Evolutionary conservation across 2,113 vertebrate genomes (phyloP).

Genomic region (Thinocorus orbignyianus): DNA sequence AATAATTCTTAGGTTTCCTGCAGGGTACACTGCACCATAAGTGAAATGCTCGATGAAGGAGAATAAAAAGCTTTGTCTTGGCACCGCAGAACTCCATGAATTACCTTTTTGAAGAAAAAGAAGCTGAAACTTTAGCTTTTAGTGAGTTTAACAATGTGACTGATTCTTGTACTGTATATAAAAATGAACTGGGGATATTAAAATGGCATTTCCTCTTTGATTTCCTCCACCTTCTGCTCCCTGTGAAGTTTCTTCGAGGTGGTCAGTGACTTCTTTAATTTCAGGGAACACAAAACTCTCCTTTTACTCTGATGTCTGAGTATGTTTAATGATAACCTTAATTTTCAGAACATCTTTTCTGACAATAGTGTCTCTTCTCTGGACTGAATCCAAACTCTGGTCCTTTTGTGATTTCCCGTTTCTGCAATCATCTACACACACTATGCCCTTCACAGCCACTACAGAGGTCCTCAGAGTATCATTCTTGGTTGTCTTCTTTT

Average conservation of each 20-base stretch:
- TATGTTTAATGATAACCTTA: neutral
- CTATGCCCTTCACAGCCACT: neutral
- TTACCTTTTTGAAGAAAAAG: conserved; percentile 21
- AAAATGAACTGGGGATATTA: neutral
- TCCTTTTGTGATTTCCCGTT: neutral
- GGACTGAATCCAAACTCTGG: neutral
- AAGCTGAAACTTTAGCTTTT: neutral
- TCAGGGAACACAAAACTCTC: neutral
- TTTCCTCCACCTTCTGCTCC: neutral
- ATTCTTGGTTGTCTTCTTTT: neutral
- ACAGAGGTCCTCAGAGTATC: neutral
- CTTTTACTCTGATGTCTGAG: neutral
- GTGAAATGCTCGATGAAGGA: neutral
- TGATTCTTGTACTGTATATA: neutral
- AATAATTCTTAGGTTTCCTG: conserved; percentile 5
- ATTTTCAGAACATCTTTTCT: neutral
- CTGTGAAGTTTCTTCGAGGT: neutral
- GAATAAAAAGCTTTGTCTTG: conserved; percentile 36
- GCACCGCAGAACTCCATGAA: neutral
- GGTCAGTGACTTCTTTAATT: neutral
- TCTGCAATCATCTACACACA: neutral
- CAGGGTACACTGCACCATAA: neutral
- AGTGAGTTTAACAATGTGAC: neutral
- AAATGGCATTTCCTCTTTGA: neutral
- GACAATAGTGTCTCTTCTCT: neutral